Evolutionary conservation across 2,888 invertebrate species (phyloP).

Genomic region (Enchytraeus crypticus): DNA sequence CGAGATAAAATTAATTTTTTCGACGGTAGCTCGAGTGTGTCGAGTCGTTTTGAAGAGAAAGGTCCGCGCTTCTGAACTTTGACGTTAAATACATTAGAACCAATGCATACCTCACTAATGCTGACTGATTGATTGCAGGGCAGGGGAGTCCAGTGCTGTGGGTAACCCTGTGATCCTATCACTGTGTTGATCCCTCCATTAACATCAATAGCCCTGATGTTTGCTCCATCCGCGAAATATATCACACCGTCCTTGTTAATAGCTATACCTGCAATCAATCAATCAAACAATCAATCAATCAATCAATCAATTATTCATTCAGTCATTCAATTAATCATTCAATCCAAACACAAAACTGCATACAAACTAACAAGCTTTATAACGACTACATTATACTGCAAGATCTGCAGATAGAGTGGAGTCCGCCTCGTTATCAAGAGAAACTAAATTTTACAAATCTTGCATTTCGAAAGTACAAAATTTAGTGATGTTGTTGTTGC

Average conservation of each 20-base stretch:
- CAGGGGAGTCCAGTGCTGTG: conserved; percentile 86
- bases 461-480: too few relatives aligned
- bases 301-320: neutral
- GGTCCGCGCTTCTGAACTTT: too few relatives aligned
- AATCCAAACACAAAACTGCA: neutral
- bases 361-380: neutral
- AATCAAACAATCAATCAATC: neutral
- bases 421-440: too few relatives aligned
- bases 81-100: too few relatives aligned
- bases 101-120: conserved; percentile 71
- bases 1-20: too few relatives aligned
- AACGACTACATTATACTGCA: too few relatives aligned
- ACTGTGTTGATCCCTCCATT: conserved; percentile 87
- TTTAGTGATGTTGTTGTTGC: too few relatives aligned
- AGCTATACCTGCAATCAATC: conserved; percentile 62
- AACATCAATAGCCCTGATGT: conserved; percentile 83
- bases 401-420: too few relatives aligned
- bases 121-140: conserved; percentile 80
- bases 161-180: conserved; percentile 89
- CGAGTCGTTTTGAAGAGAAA: too few relatives aligned
- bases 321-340: neutral
- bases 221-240: conserved; percentile 95
- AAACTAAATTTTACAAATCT: too few relatives aligned
- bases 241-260: conserved; percentile 89
- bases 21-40: too few relatives aligned